Evolutionary conservation across 2,797 vertebrate species (phyloP).

Genomic region (Siniperca undulata): DNA sequence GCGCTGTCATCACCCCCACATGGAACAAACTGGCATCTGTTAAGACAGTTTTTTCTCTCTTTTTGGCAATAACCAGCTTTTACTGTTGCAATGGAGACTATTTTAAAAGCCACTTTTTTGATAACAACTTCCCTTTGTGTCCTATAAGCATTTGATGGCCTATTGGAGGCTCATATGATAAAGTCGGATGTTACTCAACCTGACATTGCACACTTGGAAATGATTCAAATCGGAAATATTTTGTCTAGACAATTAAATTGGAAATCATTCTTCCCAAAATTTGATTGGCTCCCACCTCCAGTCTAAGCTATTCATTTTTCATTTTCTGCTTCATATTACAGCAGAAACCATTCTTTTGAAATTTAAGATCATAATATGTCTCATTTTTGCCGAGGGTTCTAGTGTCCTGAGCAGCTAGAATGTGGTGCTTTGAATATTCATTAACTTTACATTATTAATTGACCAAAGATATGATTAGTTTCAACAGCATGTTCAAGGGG

Average conservation of each 20-base stretch:
- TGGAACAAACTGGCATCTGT: slow-evolving; percentile 24
- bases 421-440: neutral
- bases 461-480: neutral
- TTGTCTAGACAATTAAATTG: neutral
- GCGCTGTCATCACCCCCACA: slow-evolving; percentile 10
- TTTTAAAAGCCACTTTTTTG: neutral
- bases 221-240: neutral
- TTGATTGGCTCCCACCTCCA: neutral
- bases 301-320: neutral
- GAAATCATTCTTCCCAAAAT: neutral
- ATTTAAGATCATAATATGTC: neutral
- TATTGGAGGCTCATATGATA: neutral
- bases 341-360: neutral
- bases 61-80: neutral
- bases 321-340: neutral
- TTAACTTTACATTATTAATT: neutral
- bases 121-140: neutral
- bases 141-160: neutral
- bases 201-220: neutral
- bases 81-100: neutral
- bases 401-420: neutral
- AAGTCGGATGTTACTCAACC: neutral
- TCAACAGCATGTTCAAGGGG: neutral
- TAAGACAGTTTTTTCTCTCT: slow-evolving; percentile 8
- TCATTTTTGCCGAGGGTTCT: neutral